phyloP scores from a whole-genome alignment of 2,113 vertebrate species.

The Stigmatopora argus region DNA sequence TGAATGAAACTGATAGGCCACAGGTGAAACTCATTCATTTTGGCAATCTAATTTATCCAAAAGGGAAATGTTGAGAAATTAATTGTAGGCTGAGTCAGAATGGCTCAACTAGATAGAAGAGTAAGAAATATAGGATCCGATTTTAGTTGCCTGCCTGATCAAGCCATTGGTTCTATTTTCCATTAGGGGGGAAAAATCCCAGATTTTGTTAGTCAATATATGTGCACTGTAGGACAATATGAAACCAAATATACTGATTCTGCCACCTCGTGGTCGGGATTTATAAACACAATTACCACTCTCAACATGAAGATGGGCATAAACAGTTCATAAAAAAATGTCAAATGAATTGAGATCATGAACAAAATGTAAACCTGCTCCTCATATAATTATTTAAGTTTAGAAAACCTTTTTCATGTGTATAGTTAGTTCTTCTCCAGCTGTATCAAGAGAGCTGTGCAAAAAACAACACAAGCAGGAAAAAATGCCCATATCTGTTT shows the following conservation, averaged over 20 bases:
- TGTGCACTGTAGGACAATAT: neutral
- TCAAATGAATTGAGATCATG: too few relatives aligned
- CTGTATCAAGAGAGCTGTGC: too few relatives aligned
- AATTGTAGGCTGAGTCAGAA: neutral
- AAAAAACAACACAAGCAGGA: too few relatives aligned
- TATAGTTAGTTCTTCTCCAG: too few relatives aligned
- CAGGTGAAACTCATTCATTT: neutral
- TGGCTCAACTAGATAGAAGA: neutral
- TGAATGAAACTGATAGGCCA: neutral
- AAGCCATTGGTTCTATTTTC: too few relatives aligned
- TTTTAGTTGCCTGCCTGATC: too few relatives aligned
- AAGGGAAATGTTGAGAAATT: neutral
- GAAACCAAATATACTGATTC: conserved; percentile 18
- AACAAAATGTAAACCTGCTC: too few relatives aligned
- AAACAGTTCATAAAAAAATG: neutral
- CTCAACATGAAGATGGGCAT: too few relatives aligned
- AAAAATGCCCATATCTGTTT: too few relatives aligned
- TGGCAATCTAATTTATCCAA: neutral
- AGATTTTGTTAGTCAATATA: neutral
- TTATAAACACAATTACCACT: neutral
- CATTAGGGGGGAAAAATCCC: neutral
- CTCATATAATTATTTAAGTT: too few relatives aligned
- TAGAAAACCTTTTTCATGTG: too few relatives aligned
- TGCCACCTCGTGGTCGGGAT: conserved; percentile 41
- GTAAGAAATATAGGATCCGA: too few relatives aligned